Percentiles rank a stretch among this genome's conserved stretches.
Conservation (phyloP, 2,888 invertebrate genomes). For the Lithosia quadra region DNA sequence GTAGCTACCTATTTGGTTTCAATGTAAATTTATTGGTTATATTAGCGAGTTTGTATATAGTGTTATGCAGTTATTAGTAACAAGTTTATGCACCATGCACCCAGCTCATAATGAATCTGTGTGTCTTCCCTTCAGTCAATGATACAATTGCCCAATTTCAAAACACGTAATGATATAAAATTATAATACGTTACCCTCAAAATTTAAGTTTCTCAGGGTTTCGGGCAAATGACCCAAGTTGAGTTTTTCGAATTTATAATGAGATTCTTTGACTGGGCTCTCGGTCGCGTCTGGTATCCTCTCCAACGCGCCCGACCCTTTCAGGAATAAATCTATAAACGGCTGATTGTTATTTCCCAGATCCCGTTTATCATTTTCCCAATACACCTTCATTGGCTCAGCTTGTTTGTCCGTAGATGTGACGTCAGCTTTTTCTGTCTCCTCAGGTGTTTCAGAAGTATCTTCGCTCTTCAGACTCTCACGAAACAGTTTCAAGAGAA, state of each 20-base stretch:
- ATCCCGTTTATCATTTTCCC: constrained; percentile 78
- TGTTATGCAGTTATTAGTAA: constrained; percentile 42
- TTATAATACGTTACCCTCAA: constrained; percentile 78
- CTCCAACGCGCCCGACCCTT: constrained; percentile 66
- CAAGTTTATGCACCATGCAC: constrained; percentile 65
- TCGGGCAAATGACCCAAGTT: constrained; percentile 72
- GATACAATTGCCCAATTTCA: constrained; percentile 45
- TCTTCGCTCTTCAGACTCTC: constrained; percentile 65
- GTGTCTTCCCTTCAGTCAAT: constrained; percentile 74
- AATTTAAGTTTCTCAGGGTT: constrained; percentile 66
- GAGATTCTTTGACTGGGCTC: constrained; percentile 78
- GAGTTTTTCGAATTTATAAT: constrained; percentile 76
- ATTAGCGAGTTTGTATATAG: constrained; percentile 9
- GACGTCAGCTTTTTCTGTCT: constrained; percentile 49
- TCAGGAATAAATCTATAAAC: constrained; percentile 76
- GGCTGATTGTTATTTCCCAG: constrained; percentile 69
- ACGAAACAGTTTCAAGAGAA: constrained; percentile 76
- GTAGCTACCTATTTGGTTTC: not conserved
- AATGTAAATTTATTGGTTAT: not conserved
- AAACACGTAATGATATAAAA: constrained; percentile 53
- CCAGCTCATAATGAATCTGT: constrained; percentile 80
- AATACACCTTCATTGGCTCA: constrained; percentile 81
- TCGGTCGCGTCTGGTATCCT: constrained; percentile 79
- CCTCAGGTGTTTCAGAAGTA: constrained; percentile 62
- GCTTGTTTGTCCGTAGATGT: constrained; percentile 55